Conservation (phyloP, 2,113 vertebrate genomes). For the Malurus elegans region DNA sequence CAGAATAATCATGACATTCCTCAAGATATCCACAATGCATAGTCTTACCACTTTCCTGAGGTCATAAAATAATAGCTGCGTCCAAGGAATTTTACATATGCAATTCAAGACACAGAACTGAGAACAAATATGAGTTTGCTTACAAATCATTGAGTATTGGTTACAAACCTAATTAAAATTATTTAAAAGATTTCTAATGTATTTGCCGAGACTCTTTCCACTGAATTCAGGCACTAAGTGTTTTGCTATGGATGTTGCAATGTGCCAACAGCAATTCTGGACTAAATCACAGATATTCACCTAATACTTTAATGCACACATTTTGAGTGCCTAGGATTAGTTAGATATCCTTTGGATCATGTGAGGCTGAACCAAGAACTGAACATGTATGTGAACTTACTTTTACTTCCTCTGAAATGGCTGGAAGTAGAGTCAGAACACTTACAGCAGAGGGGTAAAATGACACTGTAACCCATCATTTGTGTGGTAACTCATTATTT, state of each 20-base stretch:
- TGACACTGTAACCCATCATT: neutral
- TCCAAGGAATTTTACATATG: neutral
- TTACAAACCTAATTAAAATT: neutral
- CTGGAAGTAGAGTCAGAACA: neutral
- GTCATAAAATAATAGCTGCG: neutral
- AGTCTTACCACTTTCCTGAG: neutral
- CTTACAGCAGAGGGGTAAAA: neutral
- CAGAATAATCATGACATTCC: neutral
- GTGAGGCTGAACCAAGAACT: neutral
- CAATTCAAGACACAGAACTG: neutral
- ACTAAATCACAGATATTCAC: neutral
- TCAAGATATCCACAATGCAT: neutral
- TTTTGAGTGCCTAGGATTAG: neutral
- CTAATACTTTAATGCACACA: neutral
- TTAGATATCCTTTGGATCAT: slow-evolving; percentile 5
- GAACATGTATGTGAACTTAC: neutral
- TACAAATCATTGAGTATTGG: neutral
- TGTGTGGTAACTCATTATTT: neutral
- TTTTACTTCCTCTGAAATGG: neutral
- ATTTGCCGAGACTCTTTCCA: neutral
- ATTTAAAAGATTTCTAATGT: neutral
- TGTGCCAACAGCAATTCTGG: neutral
- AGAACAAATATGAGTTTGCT: neutral
- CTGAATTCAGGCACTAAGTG: neutral
- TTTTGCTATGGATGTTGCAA: neutral